phyloP scores from a whole-genome alignment of 2,113 vertebrate genomes.

The Otis tarda region DNA sequence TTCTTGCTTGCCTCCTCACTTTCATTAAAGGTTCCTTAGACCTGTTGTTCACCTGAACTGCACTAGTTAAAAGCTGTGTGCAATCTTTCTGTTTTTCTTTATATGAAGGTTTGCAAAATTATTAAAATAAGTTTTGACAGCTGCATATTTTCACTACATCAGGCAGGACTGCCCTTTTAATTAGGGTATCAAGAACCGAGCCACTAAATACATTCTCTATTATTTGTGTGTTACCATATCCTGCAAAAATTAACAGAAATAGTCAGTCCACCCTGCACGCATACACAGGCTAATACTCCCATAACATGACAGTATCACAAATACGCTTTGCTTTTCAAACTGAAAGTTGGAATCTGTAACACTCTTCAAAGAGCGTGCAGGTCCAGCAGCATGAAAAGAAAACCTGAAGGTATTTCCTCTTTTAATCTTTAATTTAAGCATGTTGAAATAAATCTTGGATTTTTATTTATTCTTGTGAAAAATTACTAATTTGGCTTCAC shows the following conservation, averaged over 20 bases:
- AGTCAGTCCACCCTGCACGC: neutral
- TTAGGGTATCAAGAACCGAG: neutral
- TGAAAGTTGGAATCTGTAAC: neutral
- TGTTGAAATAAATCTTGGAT: neutral
- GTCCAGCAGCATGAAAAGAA: neutral
- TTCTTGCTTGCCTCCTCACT: neutral
- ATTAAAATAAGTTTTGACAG: neutral
- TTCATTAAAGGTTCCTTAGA: neutral
- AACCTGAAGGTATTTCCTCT: neutral
- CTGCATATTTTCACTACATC: neutral
- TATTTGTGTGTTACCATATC: neutral
- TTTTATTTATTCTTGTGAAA: neutral
- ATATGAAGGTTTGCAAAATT: neutral
- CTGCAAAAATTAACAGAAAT: neutral
- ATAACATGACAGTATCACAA: neutral
- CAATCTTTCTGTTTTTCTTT: neutral
- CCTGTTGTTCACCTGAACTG: neutral
- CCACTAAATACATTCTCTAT: neutral
- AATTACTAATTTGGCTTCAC: neutral
- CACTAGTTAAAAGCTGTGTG: neutral
- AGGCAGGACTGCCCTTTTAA: neutral
- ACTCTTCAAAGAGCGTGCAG: neutral
- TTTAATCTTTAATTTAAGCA: neutral
- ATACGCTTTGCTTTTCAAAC: neutral
- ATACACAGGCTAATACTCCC: neutral